Evolutionary conservation across 2,797 vertebrate species (phyloP).

Genomic region (Enteromius afrohamiltoni): DNA sequence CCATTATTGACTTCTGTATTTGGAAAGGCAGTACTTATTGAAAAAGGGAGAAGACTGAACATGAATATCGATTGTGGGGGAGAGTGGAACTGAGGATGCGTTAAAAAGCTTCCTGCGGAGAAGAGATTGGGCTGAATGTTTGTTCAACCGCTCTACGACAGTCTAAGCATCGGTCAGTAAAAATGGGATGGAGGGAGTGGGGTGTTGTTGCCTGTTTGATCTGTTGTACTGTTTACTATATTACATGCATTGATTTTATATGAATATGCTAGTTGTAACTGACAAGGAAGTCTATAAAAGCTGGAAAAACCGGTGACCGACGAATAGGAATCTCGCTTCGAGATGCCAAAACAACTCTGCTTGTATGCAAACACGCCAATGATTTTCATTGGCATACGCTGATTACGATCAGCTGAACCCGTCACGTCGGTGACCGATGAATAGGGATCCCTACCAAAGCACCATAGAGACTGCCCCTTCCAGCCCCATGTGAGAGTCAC

Average conservation of each 20-base stretch:
- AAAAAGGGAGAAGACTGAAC: slow-evolving; percentile 46
- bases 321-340: too few species aligned
- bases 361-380: too few species aligned
- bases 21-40: slow-evolving; percentile 55
- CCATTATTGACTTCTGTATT: slow-evolving; percentile 61
- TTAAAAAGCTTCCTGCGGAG: slow-evolving; percentile 52
- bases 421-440: too few species aligned
- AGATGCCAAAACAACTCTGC: too few species aligned
- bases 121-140: slow-evolving; percentile 48
- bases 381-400: too few species aligned
- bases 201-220: background rate
- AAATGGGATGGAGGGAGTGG: background rate
- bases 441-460: too few species aligned
- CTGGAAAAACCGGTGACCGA: too few species aligned
- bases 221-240: slow-evolving; percentile 17
- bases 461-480: too few species aligned
- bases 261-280: background rate
- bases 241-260: background rate
- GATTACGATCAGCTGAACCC: too few species aligned
- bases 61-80: slow-evolving; percentile 54
- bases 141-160: slow-evolving; percentile 23
- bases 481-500: too few species aligned
- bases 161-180: slow-evolving; percentile 19
- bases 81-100: slow-evolving; percentile 54
- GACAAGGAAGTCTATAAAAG: background rate